Conservation (phyloP, 2,888 invertebrate species). For the Dysmachus trigonus region DNA sequence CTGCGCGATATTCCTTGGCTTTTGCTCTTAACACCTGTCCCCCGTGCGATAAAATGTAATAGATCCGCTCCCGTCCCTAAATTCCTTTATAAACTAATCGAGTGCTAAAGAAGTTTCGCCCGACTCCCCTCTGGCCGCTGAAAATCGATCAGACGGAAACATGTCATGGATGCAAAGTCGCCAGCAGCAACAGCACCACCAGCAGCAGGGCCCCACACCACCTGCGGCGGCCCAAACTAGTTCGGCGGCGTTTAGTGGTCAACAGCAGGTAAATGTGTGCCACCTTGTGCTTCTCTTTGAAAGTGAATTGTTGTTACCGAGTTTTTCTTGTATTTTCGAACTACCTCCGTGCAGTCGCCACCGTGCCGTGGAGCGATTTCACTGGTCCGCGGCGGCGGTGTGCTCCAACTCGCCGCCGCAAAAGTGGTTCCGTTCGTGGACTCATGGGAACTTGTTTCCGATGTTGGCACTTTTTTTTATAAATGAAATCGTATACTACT, state of each 20-base stretch:
- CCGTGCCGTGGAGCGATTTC: neutral
- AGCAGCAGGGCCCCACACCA: conserved; percentile 22
- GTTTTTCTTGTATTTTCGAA: neutral
- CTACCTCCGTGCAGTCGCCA: neutral
- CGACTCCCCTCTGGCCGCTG: neutral
- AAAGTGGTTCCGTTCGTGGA: too few relatives aligned
- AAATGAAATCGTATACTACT: too few relatives aligned
- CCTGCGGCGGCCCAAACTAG: conserved; percentile 45
- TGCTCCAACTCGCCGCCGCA: neutral
- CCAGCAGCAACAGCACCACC: conserved; percentile 35
- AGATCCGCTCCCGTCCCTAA: neutral
- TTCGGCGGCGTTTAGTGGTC: conserved; percentile 44
- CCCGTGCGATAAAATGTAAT: neutral
- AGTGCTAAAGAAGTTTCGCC: neutral
- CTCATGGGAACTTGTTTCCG: too few relatives aligned
- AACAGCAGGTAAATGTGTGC: conserved; percentile 48
- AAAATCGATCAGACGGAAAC: conserved; percentile 27
- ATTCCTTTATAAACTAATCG: neutral
- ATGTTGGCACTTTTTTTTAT: too few relatives aligned
- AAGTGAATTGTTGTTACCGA: conserved; percentile 14
- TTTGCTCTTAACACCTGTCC: neutral
- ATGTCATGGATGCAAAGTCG: conserved; percentile 48
- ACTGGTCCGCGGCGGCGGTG: neutral
- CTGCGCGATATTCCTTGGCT: neutral
- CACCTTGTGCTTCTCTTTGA: conserved; percentile 15